Conservation (phyloP, 2,888 invertebrate species). For the Laspeyria flexula region DNA sequence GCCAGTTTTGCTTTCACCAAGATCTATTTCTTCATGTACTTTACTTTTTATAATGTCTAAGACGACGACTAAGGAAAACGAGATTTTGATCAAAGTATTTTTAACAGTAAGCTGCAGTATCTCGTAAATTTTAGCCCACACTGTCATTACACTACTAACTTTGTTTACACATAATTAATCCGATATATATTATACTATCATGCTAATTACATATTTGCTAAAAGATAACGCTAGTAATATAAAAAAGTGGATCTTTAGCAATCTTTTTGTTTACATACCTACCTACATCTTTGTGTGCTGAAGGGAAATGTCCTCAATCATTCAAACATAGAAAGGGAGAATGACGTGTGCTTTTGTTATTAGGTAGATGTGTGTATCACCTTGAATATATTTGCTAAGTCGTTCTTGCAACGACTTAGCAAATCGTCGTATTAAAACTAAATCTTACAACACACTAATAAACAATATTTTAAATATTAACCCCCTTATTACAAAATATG, state of each 20-base stretch:
- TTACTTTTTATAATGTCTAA: too few relatives aligned
- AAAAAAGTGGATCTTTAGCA: slow-evolving; percentile 21
- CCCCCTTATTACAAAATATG: too few relatives aligned
- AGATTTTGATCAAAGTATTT: too few relatives aligned
- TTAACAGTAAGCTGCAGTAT: too few relatives aligned
- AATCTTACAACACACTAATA: slow-evolving; percentile 15
- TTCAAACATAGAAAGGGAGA: neutral
- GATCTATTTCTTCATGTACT: too few relatives aligned
- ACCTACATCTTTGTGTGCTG: slow-evolving; percentile 7
- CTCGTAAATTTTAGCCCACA: too few relatives aligned
- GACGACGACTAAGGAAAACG: too few relatives aligned
- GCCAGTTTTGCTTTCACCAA: too few relatives aligned
- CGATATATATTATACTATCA: neutral
- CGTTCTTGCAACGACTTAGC: too few relatives aligned
- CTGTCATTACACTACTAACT: neutral
- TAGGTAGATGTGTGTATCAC: slow-evolving; percentile 12
- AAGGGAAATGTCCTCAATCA: slow-evolving; percentile 2
- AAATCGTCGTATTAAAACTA: slow-evolving; percentile 11
- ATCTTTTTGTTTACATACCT: slow-evolving; percentile 12
- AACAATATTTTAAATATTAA: too few relatives aligned
- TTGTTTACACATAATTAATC: neutral
- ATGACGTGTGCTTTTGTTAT: slow-evolving; percentile 12
- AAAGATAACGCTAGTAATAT: neutral
- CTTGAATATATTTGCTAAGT: slow-evolving; percentile 25
- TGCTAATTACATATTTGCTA: neutral